Conservation (phyloP, 1,140 invertebrate species). For the Drosophila quadrilineata region DNA sequence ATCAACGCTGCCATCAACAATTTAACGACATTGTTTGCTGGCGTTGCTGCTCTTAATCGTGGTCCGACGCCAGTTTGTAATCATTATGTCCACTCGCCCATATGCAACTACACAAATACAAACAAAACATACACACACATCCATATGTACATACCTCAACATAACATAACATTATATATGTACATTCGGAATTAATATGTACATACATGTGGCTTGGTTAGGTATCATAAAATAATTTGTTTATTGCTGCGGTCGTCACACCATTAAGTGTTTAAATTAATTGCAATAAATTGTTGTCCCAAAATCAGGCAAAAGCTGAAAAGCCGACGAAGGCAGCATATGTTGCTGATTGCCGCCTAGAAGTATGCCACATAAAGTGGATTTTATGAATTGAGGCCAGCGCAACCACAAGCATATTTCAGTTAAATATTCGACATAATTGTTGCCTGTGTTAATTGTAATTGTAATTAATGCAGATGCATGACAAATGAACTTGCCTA, state of each 20-base stretch:
- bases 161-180: too few species aligned
- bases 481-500: neutral
- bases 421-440: conserved; percentile 35
- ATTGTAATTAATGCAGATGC: too few species aligned
- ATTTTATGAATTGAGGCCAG: conserved; percentile 64
- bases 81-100: conserved; percentile 46
- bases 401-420: conserved; percentile 45
- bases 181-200: neutral
- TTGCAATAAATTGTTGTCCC: conserved; percentile 58
- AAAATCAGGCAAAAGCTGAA: conserved; percentile 26
- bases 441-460: conserved; percentile 6
- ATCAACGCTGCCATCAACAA: conserved; percentile 58
- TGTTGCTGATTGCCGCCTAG: conserved; percentile 39
- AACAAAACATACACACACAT: neutral
- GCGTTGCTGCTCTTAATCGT: conserved; percentile 36
- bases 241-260: conserved; percentile 58
- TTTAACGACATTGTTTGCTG: conserved; percentile 51
- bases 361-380: conserved; percentile 52
- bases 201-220: too few species aligned
- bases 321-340: conserved; percentile 44
- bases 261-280: conserved; percentile 70
- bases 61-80: conserved; percentile 61
- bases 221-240: conserved; percentile 72
- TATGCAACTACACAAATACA: conserved; percentile 12
- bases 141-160: neutral